Evolutionary conservation across 2,113 vertebrate genomes (phyloP).

Genomic region (Merops nubicus): DNA sequence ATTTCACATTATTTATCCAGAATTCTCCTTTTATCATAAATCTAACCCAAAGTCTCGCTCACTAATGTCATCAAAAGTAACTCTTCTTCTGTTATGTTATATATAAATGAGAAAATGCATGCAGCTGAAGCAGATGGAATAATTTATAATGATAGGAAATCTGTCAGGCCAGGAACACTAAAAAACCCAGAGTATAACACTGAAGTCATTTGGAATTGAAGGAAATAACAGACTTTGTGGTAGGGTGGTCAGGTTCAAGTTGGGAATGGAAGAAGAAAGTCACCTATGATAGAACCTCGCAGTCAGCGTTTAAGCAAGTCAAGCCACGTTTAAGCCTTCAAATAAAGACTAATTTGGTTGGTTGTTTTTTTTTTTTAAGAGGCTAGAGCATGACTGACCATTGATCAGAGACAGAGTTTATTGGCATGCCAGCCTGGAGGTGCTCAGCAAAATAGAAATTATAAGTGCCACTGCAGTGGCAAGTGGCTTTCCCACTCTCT

Average conservation of each 20-base stretch:
- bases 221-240: not conserved
- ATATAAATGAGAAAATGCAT: conserved; percentile 60
- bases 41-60: not conserved
- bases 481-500: not conserved
- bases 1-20: conserved; percentile 14
- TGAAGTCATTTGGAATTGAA: not conserved
- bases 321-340: not conserved
- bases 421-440: not conserved
- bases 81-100: conserved; percentile 57
- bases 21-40: conserved; percentile 15
- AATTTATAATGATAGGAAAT: conserved; percentile 51
- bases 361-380: not conserved
- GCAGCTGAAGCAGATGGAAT: conserved; percentile 37
- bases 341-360: not conserved
- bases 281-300: not conserved
- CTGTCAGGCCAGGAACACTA: not conserved
- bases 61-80: conserved; percentile 38
- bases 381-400: not conserved
- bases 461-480: not conserved
- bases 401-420: not conserved
- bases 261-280: not conserved
- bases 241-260: not conserved
- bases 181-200: not conserved
- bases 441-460: not conserved
- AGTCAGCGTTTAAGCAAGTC: not conserved